Conservation (phyloP, 2,888 invertebrate genomes). For the Ichneumoninae sp. region DNA sequence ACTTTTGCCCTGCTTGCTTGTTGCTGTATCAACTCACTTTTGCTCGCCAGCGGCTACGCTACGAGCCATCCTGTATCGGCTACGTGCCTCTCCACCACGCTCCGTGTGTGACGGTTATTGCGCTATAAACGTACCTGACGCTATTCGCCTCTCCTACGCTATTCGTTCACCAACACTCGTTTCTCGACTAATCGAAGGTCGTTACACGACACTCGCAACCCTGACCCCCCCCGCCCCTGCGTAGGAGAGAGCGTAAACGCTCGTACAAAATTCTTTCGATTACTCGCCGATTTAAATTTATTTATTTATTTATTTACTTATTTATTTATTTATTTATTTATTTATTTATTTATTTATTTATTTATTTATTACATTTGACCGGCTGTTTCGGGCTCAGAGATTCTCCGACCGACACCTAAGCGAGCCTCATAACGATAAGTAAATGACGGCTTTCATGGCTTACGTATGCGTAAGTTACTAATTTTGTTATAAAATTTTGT, state of each 20-base stretch:
- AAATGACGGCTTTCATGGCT: no score
- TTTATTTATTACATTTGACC: no score
- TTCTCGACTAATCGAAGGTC: conserved; percentile 59
- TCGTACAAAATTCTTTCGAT: conserved; percentile 6
- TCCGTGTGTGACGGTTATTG: conserved; percentile 35
- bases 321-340: no score
- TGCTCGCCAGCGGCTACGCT: not conserved
- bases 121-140: conserved; percentile 24
- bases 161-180: conserved; percentile 39
- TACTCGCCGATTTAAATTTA: not conserved
- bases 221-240: conserved; percentile 45
- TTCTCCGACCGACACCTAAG: no score
- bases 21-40: not conserved
- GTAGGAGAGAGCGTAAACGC: conserved; percentile 1
- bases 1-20: conserved; percentile 47
- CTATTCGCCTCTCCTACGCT: conserved; percentile 41
- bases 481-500: no score
- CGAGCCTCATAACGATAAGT: no score
- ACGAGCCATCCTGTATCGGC: conserved; percentile 3
- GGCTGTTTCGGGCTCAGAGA: no score
- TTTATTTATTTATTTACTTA: not conserved
- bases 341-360: no score
- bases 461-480: no score
- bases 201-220: conserved; percentile 43
- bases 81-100: conserved; percentile 35